Evolutionary conservation across 1,140 invertebrate genomes (phyloP), one percentile per base, ranked within the genome.

Genomic region (Ostrea edulis): DNA sequence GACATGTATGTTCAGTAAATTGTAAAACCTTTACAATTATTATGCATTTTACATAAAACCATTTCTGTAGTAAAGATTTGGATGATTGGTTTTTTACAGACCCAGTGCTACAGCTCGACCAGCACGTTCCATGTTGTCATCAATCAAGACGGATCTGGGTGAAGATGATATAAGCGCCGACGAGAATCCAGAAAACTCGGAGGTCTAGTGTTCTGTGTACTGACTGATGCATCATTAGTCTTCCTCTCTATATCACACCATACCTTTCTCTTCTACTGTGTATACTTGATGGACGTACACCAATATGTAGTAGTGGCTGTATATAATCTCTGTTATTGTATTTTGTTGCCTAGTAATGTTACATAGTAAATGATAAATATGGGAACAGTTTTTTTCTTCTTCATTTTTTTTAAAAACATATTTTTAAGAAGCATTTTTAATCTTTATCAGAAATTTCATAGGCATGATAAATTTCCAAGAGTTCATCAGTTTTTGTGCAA

Each of bases 131-230:
- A 81, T 86, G 55, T 54, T 89, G 54, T 89, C 88, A 44, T 89
- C 88, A 35, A 81, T 86, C 58, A 71, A 62, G 62, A 53, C 55
- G 22, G 88, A 82, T 35, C 77, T 82, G 17, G 84, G 81, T 68
- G 88, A 89, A 44, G 85, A 84, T 77, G 88, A 89, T 35, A 82
- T 84, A n/a, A 85, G 81, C 77, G 85, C 82, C 20, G 88, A 89
- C 68, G 85, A 86, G 22, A 82, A 54, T 29, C 85, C 86, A 84
- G 85, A 89, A 35, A 89, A 89, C 62, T 65, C 85, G 9, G 88
- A 89, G 77, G 81, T 85, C 68, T 89, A 89, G 55, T 77, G 25
- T 77, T 77, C 68, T 68, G 22, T 25, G 25, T 77, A 77, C 9
- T 44, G 58, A n/a, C 84, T 54, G 68, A 22, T 85, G 84, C 52